Base-by-base conservation (phyloP, 2,113 vertebrate genomes). In the Grus americana region DNA sequence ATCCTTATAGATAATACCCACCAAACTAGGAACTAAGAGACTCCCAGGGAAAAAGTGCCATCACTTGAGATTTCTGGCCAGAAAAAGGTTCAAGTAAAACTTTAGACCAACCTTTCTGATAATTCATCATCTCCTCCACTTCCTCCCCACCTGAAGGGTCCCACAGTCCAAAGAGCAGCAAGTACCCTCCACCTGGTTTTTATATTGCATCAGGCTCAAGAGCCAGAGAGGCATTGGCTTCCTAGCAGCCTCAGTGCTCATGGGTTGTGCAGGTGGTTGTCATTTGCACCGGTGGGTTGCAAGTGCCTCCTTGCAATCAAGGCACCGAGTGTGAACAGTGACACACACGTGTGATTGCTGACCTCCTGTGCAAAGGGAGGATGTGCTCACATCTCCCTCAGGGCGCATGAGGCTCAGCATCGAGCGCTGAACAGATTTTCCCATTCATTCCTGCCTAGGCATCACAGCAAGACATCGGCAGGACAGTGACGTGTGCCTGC, bases 311-410 rank as follows among this genome's bases (percentile, higher is more conserved):
- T 55, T 11, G 1, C 38, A 78, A 27, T 20, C 30, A 15, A 68
- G 74, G 67, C 57, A 68, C n/a, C 10, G 15, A 57, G 23, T 8
- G 10, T 42, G 63, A 90, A 16, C 0, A 3, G 10, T 36, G 44
- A 38, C 30, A 88, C 6, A 2, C 1, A 6, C 3, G 5, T 67
- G 34, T 34, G 44, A 65, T 3, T 57, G 23, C 63, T 75, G 61
- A 44, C 17, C 36, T 78, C 59, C 23, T 1, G 0, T 15, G 32
- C 61, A 40, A n/a, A 52, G n/a, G 19, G 72, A 55, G 71, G 12
- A 15, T 1, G 0, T 6, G 9, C 11, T 54, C 15, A 0, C 5
- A 2, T 18, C 29, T 81, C 18, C 27, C 42, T 5, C 76, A 86
- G 47, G 15, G 17, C 2, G 1, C n/a, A 5, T 13, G 19, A 75